These are phyloP conservation scores for Ecdyonurus torrentis DNA, from an alignment of 2,888 invertebrate genomes.

Conservation along the genomic window DNA sequence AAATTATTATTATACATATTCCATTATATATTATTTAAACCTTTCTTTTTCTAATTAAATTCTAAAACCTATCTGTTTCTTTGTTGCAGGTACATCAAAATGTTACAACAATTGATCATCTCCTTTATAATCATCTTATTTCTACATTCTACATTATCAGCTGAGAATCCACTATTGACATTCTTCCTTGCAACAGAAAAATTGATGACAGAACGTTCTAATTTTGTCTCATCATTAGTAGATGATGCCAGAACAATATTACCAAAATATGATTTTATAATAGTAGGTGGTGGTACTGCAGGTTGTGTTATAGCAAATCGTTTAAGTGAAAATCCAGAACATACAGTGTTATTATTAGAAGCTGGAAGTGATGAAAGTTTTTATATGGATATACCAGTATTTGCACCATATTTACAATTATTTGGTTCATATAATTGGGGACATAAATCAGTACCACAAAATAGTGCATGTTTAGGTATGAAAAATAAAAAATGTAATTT, in stretches of 20 bases:
- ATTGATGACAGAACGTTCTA: too few species aligned
- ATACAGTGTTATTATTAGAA: conserved; percentile 52
- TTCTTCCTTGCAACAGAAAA: too few species aligned
- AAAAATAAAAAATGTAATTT: conserved; percentile 44
- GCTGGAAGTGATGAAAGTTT: conserved; percentile 51
- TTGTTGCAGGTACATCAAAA: too few species aligned
- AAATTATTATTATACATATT: too few species aligned
- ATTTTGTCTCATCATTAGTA: background rate
- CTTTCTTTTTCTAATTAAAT: too few species aligned
- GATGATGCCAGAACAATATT: conserved; percentile 18
- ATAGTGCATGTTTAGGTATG: conserved; percentile 25
- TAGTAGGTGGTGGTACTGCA: too few species aligned
- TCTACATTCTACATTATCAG: too few species aligned
- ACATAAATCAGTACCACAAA: conserved; percentile 29
- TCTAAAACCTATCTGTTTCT: too few species aligned
- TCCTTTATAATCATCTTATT: too few species aligned
- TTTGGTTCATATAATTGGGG: conserved; percentile 47
- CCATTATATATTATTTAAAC: too few species aligned
- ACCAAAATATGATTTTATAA: conserved; percentile 21
- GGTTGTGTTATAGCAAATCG: conserved; percentile 23
- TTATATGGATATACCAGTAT: conserved; percentile 54
- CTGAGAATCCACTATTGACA: too few species aligned
- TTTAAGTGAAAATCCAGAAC: conserved; percentile 25
- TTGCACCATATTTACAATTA: conserved; percentile 54
- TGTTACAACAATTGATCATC: too few species aligned